Conservation (phyloP, 2,113 vertebrate genomes). For the Mesembrinibis cayennensis region DNA sequence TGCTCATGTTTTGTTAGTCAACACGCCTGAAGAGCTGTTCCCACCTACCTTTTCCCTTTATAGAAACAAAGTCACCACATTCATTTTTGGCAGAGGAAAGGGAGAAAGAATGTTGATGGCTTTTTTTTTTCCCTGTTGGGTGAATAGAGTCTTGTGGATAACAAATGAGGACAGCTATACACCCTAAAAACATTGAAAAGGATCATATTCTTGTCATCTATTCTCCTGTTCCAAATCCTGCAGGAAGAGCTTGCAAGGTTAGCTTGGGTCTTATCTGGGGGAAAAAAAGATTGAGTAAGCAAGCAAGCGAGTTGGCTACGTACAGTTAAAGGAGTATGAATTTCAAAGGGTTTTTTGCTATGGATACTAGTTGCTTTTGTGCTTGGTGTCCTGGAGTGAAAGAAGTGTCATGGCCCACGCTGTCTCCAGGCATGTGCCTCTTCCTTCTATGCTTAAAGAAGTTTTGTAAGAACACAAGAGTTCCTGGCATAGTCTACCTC, state of each 20-base stretch:
- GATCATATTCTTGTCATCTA: neutral
- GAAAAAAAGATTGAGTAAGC: neutral
- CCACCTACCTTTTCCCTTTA: constrained; percentile 14
- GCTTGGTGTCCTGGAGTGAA: neutral
- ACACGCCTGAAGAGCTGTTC: neutral
- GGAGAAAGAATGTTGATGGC: neutral
- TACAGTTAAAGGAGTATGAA: neutral
- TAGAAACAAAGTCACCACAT: neutral
- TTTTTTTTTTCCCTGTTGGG: neutral
- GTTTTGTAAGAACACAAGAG: neutral
- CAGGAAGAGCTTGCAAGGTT: constrained; percentile 4
- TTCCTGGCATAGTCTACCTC: neutral
- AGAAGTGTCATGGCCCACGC: neutral
- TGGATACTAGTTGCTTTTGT: neutral
- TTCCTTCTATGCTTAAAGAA: neutral
- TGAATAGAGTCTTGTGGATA: neutral
- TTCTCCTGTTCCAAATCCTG: neutral
- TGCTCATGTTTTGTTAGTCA: neutral
- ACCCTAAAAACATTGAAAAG: neutral
- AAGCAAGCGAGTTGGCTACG: neutral
- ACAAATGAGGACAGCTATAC: neutral
- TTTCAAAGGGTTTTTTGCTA: neutral
- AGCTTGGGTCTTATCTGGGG: neutral
- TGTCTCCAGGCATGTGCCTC: neutral
- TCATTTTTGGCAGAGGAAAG: neutral